phyloP scores from a whole-genome alignment of 2,888 invertebrate genomes.

The Eudasyphora cyanicolor region DNA sequence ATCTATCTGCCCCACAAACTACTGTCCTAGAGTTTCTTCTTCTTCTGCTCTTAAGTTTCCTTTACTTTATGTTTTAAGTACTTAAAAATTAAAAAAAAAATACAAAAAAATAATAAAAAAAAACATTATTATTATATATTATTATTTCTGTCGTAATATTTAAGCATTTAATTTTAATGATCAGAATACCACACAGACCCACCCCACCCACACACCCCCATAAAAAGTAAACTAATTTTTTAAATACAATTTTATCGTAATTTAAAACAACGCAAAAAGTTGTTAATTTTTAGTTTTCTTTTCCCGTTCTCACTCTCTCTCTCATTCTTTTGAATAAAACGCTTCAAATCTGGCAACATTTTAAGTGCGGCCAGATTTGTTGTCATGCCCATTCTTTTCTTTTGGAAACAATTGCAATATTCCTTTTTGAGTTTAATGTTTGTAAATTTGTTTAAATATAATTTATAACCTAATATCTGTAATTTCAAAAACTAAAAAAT shows the following conservation, averaged over 20 bases:
- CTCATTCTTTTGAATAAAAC: neutral
- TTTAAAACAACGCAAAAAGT: slow-evolving; percentile 6
- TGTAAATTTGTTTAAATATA: slow-evolving; percentile 22
- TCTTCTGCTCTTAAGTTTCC: neutral
- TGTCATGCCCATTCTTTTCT: too few species aligned
- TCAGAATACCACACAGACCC: slow-evolving; percentile 28
- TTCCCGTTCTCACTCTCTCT: neutral
- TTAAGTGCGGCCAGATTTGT: neutral
- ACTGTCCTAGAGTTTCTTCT: too few species aligned
- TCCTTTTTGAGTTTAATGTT: neutral
- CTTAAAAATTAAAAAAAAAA: slow-evolving; percentile 28
- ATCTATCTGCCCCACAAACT: too few species aligned
- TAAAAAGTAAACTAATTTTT: slow-evolving; percentile 37
- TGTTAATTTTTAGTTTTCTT: slow-evolving; percentile 1
- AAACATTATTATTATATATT: slow-evolving; percentile 21
- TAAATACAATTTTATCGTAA: slow-evolving; percentile 13
- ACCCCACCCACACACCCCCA: slow-evolving; percentile 7
- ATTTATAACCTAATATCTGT: neutral
- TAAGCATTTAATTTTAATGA: slow-evolving; percentile 59
- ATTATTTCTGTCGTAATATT: slow-evolving; percentile 42
- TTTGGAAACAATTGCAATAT: slow-evolving; percentile 16
- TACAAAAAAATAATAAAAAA: neutral
- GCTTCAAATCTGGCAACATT: neutral
- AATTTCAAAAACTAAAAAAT: neutral
- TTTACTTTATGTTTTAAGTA: slow-evolving; percentile 36